phyloP scores from a whole-genome alignment of 2,888 invertebrate species.

The Netelia melanura region DNA sequence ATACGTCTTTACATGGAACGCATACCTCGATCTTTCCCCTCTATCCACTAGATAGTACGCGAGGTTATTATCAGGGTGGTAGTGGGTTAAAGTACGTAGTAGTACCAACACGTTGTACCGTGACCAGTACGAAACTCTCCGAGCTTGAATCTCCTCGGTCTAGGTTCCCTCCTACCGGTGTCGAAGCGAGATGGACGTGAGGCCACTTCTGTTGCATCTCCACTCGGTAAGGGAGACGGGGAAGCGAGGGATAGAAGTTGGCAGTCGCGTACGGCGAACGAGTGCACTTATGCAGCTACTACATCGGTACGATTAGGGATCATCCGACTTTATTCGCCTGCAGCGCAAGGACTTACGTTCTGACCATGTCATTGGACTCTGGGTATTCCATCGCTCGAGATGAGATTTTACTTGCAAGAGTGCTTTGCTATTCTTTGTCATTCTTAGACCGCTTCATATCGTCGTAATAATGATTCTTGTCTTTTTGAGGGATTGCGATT shows the following conservation, averaged over 20 bases:
- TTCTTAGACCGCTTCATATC: slow-evolving; percentile 30
- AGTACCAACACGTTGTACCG: slow-evolving; percentile 43
- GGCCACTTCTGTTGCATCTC: slow-evolving; percentile 27
- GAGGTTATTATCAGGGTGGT: slow-evolving; percentile 49
- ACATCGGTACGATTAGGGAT: slow-evolving; percentile 74
- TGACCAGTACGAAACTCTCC: slow-evolving; percentile 47
- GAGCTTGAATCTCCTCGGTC: slow-evolving; percentile 47
- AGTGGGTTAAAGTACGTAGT: slow-evolving; percentile 57
- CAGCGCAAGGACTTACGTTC: slow-evolving; percentile 46
- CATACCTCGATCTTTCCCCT: slow-evolving; percentile 55
- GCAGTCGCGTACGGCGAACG: slow-evolving; percentile 49
- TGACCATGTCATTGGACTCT: slow-evolving; percentile 61
- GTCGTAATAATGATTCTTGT: background rate
- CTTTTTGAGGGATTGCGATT: background rate
- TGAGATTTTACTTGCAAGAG: slow-evolving; percentile 37
- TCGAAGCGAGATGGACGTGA: slow-evolving; percentile 27
- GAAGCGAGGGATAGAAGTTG: slow-evolving; percentile 35
- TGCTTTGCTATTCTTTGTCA: slow-evolving; percentile 38
- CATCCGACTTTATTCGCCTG: slow-evolving; percentile 70
- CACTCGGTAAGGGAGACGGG: background rate
- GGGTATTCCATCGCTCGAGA: slow-evolving; percentile 32
- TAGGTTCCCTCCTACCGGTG: slow-evolving; percentile 15
- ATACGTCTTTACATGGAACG: slow-evolving; percentile 1
- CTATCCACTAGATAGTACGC: slow-evolving; percentile 31
- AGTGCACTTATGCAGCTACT: slow-evolving; percentile 70